Percentiles rank a stretch among this genome's conserved stretches.
Evolutionary conservation across 2,113 vertebrate species (phyloP).

Genomic region (Haplochromis burtoni): DNA sequence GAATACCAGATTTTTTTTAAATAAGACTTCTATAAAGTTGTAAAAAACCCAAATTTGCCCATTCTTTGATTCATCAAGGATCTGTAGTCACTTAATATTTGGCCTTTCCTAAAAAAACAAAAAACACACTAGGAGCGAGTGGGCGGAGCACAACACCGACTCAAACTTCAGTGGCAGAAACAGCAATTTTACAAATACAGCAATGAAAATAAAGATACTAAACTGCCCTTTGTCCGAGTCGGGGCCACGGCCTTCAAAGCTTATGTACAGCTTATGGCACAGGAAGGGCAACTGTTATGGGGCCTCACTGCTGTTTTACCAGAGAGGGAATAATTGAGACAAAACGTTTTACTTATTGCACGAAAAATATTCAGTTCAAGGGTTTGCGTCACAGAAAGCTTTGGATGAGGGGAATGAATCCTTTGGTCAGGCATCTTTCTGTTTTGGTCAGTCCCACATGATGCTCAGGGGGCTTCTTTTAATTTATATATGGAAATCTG

Average conservation of each 20-base stretch:
- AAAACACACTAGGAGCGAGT: constrained; percentile 7
- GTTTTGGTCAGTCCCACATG: not conserved
- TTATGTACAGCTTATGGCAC: constrained; percentile 51
- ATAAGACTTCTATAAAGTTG: not conserved
- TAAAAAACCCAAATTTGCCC: constrained; percentile 2
- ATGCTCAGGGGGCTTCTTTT: not conserved
- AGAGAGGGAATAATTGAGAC: not conserved
- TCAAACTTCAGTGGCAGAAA: constrained; percentile 41
- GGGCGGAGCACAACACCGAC: constrained; percentile 29
- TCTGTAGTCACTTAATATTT: constrained; percentile 1
- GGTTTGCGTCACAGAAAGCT: not conserved
- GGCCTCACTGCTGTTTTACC: not conserved
- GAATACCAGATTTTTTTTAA: not conserved
- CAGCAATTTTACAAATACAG: constrained; percentile 31
- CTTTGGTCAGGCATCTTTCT: not conserved
- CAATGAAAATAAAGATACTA: constrained; percentile 26
- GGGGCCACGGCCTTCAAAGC: constrained; percentile 13
- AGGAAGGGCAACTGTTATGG: not conserved
- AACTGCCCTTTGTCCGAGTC: constrained; percentile 18
- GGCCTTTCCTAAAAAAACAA: not conserved
- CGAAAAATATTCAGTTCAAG: constrained; percentile 10
- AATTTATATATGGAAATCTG: not conserved
- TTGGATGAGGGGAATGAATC: not conserved
- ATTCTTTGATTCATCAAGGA: not conserved
- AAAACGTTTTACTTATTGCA: constrained; percentile 49